Conservation (phyloP, 2,888 invertebrate species). For the Apamea sordens region DNA sequence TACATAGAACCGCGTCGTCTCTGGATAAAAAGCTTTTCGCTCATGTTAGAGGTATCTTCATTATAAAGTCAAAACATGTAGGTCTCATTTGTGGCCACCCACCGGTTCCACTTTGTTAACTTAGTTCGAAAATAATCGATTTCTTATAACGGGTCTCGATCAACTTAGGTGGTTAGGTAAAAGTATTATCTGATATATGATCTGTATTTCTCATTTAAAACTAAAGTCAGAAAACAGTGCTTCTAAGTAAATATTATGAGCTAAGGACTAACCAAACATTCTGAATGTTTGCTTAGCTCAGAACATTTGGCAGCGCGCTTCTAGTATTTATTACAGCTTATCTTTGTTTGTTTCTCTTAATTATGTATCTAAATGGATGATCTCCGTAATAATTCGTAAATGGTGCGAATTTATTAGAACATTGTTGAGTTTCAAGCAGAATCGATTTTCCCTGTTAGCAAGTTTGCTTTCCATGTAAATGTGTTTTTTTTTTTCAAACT, state of each 20-base stretch:
- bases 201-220: constrained; percentile 1
- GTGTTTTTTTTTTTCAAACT: background rate
- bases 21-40: background rate
- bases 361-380: background rate
- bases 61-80: constrained; percentile 6
- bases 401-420: background rate
- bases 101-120: constrained; percentile 3
- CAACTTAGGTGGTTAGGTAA: background rate
- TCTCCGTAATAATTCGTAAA: constrained; percentile 6
- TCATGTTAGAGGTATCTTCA: background rate
- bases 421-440: background rate
- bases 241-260: background rate
- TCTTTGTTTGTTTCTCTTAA: constrained; percentile 13
- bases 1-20: background rate
- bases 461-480: background rate
- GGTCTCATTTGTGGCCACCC: background rate
- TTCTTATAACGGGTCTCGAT: background rate
- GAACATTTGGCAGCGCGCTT: constrained; percentile 19
- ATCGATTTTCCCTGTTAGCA: background rate
- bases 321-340: constrained; percentile 9
- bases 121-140: constrained; percentile 15
- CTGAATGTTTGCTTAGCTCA: constrained; percentile 16
- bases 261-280: constrained; percentile 2
- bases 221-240: constrained; percentile 3
- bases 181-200: background rate